phyloP scores from a whole-genome alignment of 2,797 vertebrate species.

The Sorex maritimensis region DNA sequence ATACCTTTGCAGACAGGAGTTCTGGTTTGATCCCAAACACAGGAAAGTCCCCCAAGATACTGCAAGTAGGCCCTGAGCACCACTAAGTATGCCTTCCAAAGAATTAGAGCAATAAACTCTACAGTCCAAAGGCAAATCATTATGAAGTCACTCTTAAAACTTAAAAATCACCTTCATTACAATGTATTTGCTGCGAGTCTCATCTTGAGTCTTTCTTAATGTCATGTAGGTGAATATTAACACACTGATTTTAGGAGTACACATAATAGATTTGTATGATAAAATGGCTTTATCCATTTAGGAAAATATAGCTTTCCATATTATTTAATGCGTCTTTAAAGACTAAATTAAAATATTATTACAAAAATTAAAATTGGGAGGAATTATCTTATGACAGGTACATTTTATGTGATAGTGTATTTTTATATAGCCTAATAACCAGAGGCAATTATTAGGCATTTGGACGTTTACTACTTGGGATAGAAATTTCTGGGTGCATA shows the following conservation, averaged over 20 bases:
- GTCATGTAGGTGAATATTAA: slow-evolving; percentile 5
- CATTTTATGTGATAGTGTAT: not conserved
- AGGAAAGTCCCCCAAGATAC: no score
- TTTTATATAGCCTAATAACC: not conserved
- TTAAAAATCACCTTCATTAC: not conserved
- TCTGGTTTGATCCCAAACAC: no score
- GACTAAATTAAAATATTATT: slow-evolving; percentile 39
- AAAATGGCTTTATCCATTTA: slow-evolving; percentile 14
- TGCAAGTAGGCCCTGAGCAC: no score
- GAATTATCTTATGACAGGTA: not conserved
- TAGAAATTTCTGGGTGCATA: not conserved
- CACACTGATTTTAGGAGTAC: not conserved
- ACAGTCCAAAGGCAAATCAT: not conserved
- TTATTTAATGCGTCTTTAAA: slow-evolving; percentile 38
- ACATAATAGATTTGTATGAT: not conserved
- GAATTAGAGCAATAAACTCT: not conserved
- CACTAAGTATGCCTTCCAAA: not conserved
- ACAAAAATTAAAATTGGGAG: not conserved
- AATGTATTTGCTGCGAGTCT: not conserved
- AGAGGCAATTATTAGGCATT: slow-evolving; percentile 18
- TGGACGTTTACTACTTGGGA: not conserved
- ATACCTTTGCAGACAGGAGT: no score
- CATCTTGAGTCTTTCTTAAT: slow-evolving; percentile 31
- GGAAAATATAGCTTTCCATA: not conserved
- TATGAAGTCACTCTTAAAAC: not conserved